Percentiles rank a stretch among this genome's conserved stretches.
Conservation (phyloP, 2,113 vertebrate species). For the Crotophaga sulcirostris region DNA sequence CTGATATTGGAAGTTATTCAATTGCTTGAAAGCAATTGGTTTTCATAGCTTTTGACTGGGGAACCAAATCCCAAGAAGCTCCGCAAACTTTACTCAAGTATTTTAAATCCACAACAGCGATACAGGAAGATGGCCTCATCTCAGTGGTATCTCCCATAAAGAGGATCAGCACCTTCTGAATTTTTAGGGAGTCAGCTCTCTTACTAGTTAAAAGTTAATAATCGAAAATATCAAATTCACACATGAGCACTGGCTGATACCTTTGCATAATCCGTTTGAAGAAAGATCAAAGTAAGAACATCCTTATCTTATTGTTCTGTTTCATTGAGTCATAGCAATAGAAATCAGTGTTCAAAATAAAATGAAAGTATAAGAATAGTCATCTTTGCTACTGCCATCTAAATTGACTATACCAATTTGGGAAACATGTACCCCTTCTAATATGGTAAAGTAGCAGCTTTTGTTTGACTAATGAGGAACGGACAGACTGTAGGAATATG, state of each 20-base stretch:
- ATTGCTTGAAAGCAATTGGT: slow-evolving; percentile 8
- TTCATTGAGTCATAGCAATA: not conserved
- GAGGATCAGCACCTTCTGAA: not conserved
- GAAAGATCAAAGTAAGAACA: not conserved
- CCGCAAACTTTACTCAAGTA: not conserved
- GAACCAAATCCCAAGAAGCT: not conserved
- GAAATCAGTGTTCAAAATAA: not conserved
- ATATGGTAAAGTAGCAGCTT: not conserved
- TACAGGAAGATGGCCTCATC: not conserved
- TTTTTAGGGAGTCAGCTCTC: not conserved
- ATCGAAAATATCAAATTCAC: not conserved
- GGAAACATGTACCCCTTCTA: not conserved
- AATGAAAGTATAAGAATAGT: not conserved
- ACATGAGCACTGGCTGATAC: not conserved
- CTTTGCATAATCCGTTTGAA: not conserved
- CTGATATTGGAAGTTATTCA: slow-evolving; percentile 9
- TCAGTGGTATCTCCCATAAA: not conserved
- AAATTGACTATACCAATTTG: not conserved
- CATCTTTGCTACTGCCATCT: not conserved
- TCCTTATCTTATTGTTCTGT: not conserved
- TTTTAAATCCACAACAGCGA: not conserved
- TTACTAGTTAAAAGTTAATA: not conserved
- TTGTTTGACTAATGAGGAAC: not conserved
- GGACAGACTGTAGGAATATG: not conserved
- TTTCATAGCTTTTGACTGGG: not conserved